These are phyloP conservation scores for Lithophane ornitopus DNA, from an alignment of 2,888 invertebrate genomes.

Conservation along the genomic window DNA sequence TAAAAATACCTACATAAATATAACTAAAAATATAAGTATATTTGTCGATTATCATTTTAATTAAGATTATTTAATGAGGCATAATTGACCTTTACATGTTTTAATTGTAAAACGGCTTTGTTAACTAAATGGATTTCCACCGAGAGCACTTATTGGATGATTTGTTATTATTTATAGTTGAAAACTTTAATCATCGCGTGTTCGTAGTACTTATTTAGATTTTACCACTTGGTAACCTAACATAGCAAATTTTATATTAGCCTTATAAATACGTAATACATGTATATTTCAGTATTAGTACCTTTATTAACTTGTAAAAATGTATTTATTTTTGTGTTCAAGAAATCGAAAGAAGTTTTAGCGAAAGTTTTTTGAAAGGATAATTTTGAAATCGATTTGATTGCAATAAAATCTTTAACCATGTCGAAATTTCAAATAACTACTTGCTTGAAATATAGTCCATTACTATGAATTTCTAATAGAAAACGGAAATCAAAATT, in stretches of 20 bases:
- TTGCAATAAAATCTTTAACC: background rate
- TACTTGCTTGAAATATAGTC: constrained; percentile 18
- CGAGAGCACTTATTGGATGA: constrained; percentile 21
- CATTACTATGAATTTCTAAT: constrained; percentile 41
- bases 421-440: constrained; percentile 7
- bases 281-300: background rate
- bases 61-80: background rate
- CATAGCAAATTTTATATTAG: background rate
- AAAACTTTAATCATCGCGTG: constrained; percentile 46
- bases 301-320: background rate
- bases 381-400: background rate
- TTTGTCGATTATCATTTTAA: background rate
- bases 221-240: background rate
- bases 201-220: constrained; percentile 14
- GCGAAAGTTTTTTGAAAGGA: background rate
- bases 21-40: too few species aligned
- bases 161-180: constrained; percentile 28
- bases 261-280: background rate
- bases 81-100: background rate
- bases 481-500: constrained; percentile 54
- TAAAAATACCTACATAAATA: too few species aligned
- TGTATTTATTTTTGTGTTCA: background rate
- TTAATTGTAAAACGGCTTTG: constrained; percentile 17
- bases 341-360: background rate
- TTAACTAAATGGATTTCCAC: constrained; percentile 26